Percentiles rank a stretch among this genome's conserved stretches.
Conservation (phyloP, 2,113 vertebrate genomes). For the Narcine bancroftii region DNA sequence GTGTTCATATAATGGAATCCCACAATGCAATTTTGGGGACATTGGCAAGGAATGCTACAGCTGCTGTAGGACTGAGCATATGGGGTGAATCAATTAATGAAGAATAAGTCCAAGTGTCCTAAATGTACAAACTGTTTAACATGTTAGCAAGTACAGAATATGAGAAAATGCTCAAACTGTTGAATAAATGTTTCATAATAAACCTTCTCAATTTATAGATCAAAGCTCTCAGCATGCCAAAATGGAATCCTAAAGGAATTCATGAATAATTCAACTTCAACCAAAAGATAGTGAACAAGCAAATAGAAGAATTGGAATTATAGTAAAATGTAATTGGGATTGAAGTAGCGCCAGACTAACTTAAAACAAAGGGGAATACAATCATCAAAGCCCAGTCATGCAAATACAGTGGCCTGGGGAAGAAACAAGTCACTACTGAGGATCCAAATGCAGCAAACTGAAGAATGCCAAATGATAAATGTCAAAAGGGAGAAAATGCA, state of each 20-base stretch:
- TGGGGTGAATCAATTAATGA: slow-evolving; percentile 9
- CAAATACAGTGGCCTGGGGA: not conserved
- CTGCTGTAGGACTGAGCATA: not conserved
- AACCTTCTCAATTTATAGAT: slow-evolving; percentile 1
- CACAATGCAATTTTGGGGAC: not conserved
- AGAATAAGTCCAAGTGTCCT: not conserved
- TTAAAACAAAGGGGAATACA: not conserved
- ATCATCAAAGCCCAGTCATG: not conserved
- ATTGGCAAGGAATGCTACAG: not conserved
- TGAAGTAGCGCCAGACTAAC: not conserved
- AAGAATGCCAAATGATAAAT: not conserved
- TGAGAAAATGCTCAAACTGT: not conserved
- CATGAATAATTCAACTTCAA: not conserved
- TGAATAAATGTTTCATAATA: slow-evolving; percentile 21
- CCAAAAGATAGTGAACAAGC: not conserved
- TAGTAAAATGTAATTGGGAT: not conserved
- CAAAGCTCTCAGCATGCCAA: slow-evolving; percentile 7
- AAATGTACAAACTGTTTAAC: not conserved
- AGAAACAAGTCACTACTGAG: not conserved
- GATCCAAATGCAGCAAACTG: not conserved
- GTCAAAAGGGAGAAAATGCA: not conserved
- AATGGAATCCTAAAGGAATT: slow-evolving; percentile 16
- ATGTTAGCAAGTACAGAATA: not conserved
- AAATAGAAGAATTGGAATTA: not conserved
- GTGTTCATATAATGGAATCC: not conserved